Base-by-base conservation (phyloP, 2,888 invertebrate species). In the Malthinus flaveolus region DNA sequence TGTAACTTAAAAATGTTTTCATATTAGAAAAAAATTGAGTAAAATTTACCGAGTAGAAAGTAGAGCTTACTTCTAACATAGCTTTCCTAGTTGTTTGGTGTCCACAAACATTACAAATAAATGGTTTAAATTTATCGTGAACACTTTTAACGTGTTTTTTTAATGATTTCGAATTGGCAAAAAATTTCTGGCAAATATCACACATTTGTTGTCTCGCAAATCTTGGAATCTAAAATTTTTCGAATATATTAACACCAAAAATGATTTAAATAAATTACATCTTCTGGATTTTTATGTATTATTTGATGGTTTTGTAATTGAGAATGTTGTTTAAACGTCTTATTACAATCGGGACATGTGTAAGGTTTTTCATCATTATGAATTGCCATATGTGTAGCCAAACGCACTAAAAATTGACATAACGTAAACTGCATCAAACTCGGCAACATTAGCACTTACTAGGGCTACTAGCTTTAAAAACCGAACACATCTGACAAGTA, bases 51-150 rank as follows among this genome's bases (percentile, higher is more conserved):
- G 11, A 31, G 10, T 45, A 15, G 3, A 32, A 11, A 32, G 32
- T 7, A 6, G 13, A n/a, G 61, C 73, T 70, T 73, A 83, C 83
- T 68, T 82, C 82, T 52, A 90, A 73, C 81, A 88, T 87, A 3
- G 88, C 84, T 68, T 90, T 90, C 42, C 89, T 79, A 0, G 89
- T 84, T 15, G 87, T 85, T 64, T 87, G 84, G 70, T 90, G 87
- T 7, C 87, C 87, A 73, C 91, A 91, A 50, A 88, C 86, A 67
- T 84, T 86, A 70, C 91, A 91, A 32, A 86, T 85, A 66, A 87
- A 91, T 0, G 88, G 89, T 66, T 88, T 87, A 45, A 87, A 81
- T 72, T 89, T 87, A 61, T 87, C 85, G 73, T 91, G 91, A 0
- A 91, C 89, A 0, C 85, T 82, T 71, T 87, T 85, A 34, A 87